phyloP scores from a whole-genome alignment of 2,797 vertebrate genomes.

The Poeciliopsis presidionis region DNA sequence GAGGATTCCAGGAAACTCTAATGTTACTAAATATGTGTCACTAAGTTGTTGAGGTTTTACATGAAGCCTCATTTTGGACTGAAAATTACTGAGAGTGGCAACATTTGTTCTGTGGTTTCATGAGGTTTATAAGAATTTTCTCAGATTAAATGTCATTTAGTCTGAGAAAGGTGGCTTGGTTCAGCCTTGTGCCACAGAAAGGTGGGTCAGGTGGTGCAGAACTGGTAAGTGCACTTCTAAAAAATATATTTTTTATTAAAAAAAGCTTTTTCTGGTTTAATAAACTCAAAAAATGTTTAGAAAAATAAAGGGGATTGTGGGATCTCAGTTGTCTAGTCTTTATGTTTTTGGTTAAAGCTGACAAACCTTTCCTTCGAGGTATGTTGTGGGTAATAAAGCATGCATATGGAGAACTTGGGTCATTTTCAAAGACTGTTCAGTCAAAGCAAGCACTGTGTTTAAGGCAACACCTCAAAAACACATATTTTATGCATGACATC shows the following conservation, averaged over 20 bases:
- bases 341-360: neutral
- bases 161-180: neutral
- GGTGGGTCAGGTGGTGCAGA: neutral
- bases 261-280: neutral
- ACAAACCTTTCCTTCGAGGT: neutral
- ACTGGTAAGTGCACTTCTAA: neutral
- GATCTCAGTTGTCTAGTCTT: neutral
- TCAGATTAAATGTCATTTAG: conserved; percentile 13
- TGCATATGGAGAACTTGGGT: neutral
- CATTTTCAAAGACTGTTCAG: neutral
- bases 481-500: neutral
- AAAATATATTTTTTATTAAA: neutral
- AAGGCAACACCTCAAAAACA: neutral
- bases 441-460: neutral
- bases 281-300: neutral
- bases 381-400: neutral
- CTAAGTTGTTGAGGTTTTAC: conserved; percentile 50
- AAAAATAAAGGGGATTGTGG: neutral
- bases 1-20: conserved; percentile 66
- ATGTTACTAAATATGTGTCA: conserved; percentile 49
- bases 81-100: conserved; percentile 35
- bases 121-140: conserved; percentile 15
- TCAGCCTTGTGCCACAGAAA: neutral
- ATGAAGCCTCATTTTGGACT: conserved; percentile 44
- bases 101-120: conserved; percentile 19